Percentiles rank a stretch among this genome's conserved stretches.
phyloP scores from a whole-genome alignment of 2,888 invertebrate species.

The Gymnocheta viridis region DNA sequence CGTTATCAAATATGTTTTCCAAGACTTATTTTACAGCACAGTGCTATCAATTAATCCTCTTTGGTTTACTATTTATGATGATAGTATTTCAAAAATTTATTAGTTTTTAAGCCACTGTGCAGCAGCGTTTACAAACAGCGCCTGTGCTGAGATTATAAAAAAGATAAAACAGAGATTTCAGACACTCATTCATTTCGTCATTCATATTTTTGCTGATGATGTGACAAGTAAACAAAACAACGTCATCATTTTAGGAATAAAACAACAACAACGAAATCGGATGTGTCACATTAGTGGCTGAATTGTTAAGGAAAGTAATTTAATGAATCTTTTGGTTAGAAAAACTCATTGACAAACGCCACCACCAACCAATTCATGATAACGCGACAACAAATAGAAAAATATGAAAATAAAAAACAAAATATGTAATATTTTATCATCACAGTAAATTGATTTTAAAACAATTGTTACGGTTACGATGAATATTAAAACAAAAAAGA shows the following conservation, averaged over 20 bases:
- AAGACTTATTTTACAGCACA: too few species aligned
- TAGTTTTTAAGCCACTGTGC: background rate
- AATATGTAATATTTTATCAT: slow-evolving; percentile 22
- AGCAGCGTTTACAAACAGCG: slow-evolving; percentile 25
- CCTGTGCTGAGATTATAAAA: slow-evolving; percentile 1
- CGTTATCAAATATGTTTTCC: too few species aligned
- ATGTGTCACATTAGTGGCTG: slow-evolving; percentile 49
- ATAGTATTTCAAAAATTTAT: too few species aligned
- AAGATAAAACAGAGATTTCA: slow-evolving; percentile 18
- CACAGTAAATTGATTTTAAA: slow-evolving; percentile 20
- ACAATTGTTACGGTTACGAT: background rate
- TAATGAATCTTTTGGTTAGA: slow-evolving; percentile 55
- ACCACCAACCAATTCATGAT: background rate
- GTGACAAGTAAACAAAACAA: slow-evolving; percentile 45
- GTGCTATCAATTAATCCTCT: too few species aligned
- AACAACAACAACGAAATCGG: slow-evolving; percentile 20
- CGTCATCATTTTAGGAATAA: slow-evolving; percentile 1
- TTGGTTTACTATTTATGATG: too few species aligned
- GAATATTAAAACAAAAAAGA: background rate
- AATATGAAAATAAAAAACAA: background rate
- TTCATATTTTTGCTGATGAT: slow-evolving; percentile 42
- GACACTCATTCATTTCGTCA: slow-evolving; percentile 17
- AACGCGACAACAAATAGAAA: background rate
- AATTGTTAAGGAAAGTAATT: slow-evolving; percentile 50
- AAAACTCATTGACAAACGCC: slow-evolving; percentile 34